Conservation (phyloP, 1,140 invertebrate species). For the Drosophila simulans region DNA sequence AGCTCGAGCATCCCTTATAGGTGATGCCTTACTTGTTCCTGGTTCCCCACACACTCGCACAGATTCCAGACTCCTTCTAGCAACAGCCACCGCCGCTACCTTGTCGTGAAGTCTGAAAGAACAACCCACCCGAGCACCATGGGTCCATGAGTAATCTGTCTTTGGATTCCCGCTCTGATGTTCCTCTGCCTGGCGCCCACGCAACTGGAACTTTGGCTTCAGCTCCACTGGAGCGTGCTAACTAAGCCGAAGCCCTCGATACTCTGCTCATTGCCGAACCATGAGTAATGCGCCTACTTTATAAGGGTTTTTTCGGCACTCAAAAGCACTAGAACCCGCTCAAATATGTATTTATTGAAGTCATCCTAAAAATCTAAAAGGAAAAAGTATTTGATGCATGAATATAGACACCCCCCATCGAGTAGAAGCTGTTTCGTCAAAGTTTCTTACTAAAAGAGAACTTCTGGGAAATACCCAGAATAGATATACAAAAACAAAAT, state of each 20-base stretch:
- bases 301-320: constrained; percentile 1
- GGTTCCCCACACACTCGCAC: neutral
- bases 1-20: constrained; percentile 67
- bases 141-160: constrained; percentile 57
- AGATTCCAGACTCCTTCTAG: constrained; percentile 15
- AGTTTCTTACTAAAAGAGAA: no score
- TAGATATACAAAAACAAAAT: constrained; percentile 1
- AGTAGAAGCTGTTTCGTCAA: no score
- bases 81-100: constrained; percentile 29
- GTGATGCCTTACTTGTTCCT: constrained; percentile 4
- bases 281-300: constrained; percentile 15
- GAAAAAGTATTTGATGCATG: neutral
- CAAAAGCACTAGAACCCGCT: neutral
- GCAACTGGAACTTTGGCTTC: constrained; percentile 3
- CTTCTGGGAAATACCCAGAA: neutral
- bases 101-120: constrained; percentile 17
- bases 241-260: constrained; percentile 25
- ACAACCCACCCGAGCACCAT: constrained; percentile 46
- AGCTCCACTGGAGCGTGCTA: constrained; percentile 32
- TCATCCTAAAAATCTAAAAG: neutral
- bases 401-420: no score
- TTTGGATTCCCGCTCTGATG: constrained; percentile 28
- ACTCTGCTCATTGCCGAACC: constrained; percentile 16
- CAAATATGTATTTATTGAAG: no score
- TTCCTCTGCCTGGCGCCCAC: constrained; percentile 4